These are phyloP conservation scores for Thymelicus lineola DNA, from an alignment of 2,888 invertebrate species.

Conservation along the genomic window DNA sequence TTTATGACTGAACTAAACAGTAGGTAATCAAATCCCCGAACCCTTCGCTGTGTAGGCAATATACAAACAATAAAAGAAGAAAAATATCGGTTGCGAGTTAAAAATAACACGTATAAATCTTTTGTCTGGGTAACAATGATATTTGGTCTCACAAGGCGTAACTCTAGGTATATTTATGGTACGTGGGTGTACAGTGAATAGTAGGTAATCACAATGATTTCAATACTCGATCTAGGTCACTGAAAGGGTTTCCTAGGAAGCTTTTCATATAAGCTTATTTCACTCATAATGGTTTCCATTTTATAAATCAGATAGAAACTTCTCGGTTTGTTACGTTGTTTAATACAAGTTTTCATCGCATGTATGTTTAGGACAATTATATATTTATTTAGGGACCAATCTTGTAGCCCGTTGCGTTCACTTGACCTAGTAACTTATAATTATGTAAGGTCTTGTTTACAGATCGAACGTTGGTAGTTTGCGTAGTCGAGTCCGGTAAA, in stretches of 20 bases:
- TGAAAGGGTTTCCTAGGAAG: constrained; percentile 10
- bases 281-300: too few relatives aligned
- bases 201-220: constrained; percentile 16
- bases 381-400: constrained; percentile 7
- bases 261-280: not conserved
- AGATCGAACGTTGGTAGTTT: too few relatives aligned
- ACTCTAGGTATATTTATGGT: not conserved
- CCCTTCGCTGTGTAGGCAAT: too few relatives aligned
- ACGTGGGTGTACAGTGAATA: not conserved
- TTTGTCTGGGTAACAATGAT: constrained; percentile 8
- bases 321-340: not conserved
- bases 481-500: too few relatives aligned
- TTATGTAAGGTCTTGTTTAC: not conserved
- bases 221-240: constrained; percentile 29
- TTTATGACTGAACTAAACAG: too few relatives aligned
- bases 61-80: too few relatives aligned
- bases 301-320: not conserved
- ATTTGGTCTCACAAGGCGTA: not conserved
- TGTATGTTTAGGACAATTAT: constrained; percentile 4
- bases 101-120: not conserved
- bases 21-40: too few relatives aligned
- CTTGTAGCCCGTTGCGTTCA: constrained; percentile 1
- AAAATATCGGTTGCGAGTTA: too few relatives aligned
- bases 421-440: constrained; percentile 6
- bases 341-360: not conserved